phyloP scores from a whole-genome alignment of 1,140 invertebrate genomes.

The Phocides pigmalion region DNA sequence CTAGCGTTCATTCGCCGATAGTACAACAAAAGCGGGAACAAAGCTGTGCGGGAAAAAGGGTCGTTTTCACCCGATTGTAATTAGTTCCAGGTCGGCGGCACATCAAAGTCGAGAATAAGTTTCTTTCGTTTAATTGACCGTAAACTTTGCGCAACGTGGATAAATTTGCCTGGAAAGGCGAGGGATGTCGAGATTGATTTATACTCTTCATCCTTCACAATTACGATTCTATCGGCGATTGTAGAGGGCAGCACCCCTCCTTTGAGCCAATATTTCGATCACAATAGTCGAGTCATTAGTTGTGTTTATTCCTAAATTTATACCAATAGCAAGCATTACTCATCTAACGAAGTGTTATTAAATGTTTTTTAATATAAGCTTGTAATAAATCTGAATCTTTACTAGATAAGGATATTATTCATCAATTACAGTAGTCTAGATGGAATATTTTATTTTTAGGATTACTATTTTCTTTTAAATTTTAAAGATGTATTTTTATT shows the following conservation, averaged over 20 bases:
- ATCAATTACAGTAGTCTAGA: no score
- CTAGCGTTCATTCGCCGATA: not conserved
- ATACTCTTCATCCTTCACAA: constrained; percentile 33
- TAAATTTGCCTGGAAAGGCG: constrained; percentile 50
- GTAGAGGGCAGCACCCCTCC: not conserved
- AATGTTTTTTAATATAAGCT: no score
- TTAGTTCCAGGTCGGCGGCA: constrained; percentile 68
- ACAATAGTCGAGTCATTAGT: not conserved
- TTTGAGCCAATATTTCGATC: not conserved
- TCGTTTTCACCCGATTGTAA: constrained; percentile 68
- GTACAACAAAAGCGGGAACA: constrained; percentile 8
- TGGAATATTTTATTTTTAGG: no score
- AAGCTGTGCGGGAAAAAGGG: constrained; percentile 40
- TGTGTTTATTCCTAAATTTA: not conserved
- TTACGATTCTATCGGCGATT: constrained; percentile 4
- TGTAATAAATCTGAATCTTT: no score
- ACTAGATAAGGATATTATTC: no score
- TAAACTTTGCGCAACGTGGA: constrained; percentile 50
- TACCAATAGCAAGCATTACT: no score
- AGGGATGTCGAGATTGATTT: constrained; percentile 39
- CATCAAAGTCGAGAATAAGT: constrained; percentile 61
- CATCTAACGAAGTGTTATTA: no score
- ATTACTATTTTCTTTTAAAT: no score
- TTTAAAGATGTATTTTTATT: no score
- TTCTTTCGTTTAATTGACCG: constrained; percentile 72